Evolutionary conservation across 2,888 invertebrate species (phyloP), one percentile per base, ranked within the genome.

Genomic region (Epiblema foenella): DNA sequence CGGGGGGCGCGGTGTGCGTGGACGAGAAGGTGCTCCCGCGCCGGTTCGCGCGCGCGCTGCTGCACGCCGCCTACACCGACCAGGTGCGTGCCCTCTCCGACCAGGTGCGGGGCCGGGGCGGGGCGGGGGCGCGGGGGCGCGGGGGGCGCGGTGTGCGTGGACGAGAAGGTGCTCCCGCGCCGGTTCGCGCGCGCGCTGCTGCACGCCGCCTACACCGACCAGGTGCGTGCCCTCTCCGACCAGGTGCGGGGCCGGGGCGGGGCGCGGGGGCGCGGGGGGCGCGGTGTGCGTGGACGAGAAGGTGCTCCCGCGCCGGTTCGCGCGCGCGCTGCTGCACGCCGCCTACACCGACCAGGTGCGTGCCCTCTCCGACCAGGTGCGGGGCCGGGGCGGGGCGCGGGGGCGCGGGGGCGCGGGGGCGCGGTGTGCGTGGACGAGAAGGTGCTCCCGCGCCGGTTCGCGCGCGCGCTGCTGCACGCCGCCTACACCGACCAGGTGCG

Each of bases 11-110:
- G 29, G 84, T 87, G 69, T 96, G 81, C 71, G 94, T 99, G 74
- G 99, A 99, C 90, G 99, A 99, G 93, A 96, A 96, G 80, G 98
- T 99, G 78, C 97, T 99, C 85, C 98, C 99, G 71, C 95, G 98
- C 81, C 93, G 98, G 85, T 99, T 98, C 93, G 98, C 98, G 33
- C 94, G 97, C 75, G 98, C 99, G 54, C 91, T 99, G 74, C 94
- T 99, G 73, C 97, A 98, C 88, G 98, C 98, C 75, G 96, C 99
- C 62, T 99, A 99, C 89, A 95, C 98, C 68, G 93, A 93, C 80
- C 90, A 89, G 84, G 91, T 89, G 24, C 24, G 24, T n/a, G n/a
- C n/a, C n/a, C n/a, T n/a, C n/a, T n/a, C n/a, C n/a, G n/a, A n/a
- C n/a, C n/a, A n/a, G 78, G 78, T 39, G 78, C 79, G 29, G 84